Evolutionary conservation across 2,797 vertebrate species (phyloP).

Genomic region (Anas bernieri): DNA sequence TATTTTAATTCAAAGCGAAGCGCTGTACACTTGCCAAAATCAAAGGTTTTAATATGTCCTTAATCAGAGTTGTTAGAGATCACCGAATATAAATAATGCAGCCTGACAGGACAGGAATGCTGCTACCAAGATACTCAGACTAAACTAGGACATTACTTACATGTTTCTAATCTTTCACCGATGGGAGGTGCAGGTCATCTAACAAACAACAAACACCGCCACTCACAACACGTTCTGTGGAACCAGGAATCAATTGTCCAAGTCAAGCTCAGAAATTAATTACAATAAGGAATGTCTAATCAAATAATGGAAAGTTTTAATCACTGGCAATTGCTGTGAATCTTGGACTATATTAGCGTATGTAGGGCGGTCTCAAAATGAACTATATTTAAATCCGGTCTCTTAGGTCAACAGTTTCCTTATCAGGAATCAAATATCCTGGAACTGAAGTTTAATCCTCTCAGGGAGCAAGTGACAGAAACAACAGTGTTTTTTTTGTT

Average conservation of each 20-base stretch:
- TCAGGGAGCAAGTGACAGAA: slow-evolving; percentile 75
- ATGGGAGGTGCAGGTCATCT: slow-evolving; percentile 70
- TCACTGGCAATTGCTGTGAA: slow-evolving; percentile 48
- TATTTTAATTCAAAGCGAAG: slow-evolving; percentile 31
- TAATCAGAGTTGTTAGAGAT: slow-evolving; percentile 59
- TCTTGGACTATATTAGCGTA: slow-evolving; percentile 43
- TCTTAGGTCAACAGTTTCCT: slow-evolving; percentile 77
- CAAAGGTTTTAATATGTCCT: slow-evolving; percentile 62
- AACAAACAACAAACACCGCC: slow-evolving; percentile 66
- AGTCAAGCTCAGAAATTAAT: slow-evolving; percentile 57
- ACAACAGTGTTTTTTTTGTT: slow-evolving; percentile 48
- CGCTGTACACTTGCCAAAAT: slow-evolving; percentile 43
- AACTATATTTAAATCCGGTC: slow-evolving; percentile 73
- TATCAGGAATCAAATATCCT: slow-evolving; percentile 76
- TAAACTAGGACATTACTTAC: slow-evolving; percentile 72
- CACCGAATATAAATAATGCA: slow-evolving; percentile 66
- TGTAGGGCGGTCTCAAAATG: slow-evolving; percentile 55
- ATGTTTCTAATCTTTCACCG: slow-evolving; percentile 76
- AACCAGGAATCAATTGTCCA: slow-evolving; percentile 44
- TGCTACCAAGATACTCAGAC: slow-evolving; percentile 66
- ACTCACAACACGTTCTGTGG: neutral
- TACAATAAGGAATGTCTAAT: slow-evolving; percentile 54
- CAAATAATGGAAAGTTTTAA: slow-evolving; percentile 75
- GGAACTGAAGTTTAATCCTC: slow-evolving; percentile 78
- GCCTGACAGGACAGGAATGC: slow-evolving; percentile 57